Percentiles rank a stretch among this genome's conserved stretches.
These are phyloP conservation scores for Trachymyrmex septentrionalis DNA, from an alignment of 1,140 invertebrate species.

Conservation along the genomic window DNA sequence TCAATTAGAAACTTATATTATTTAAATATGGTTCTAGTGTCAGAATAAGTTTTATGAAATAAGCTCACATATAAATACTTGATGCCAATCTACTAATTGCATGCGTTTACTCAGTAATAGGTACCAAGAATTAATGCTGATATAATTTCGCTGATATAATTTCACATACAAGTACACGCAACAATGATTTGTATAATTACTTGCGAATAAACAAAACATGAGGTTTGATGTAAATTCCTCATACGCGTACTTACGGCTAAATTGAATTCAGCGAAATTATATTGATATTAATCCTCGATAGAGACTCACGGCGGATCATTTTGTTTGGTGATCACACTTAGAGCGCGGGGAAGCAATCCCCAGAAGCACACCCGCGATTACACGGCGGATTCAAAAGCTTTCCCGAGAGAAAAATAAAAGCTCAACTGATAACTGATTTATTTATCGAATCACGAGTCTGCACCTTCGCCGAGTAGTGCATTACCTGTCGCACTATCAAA, in stretches of 20 bases:
- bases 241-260: not conserved
- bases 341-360: not conserved
- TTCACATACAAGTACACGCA: not conserved
- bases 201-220: not conserved
- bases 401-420: not conserved
- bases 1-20: not conserved
- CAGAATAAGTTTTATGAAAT: constrained; percentile 1
- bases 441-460: constrained; percentile 10
- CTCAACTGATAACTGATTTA: not conserved
- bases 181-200: not conserved
- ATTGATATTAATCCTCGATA: not conserved
- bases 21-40: not conserved
- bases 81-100: not conserved
- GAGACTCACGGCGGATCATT: constrained; percentile 1
- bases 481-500: constrained; percentile 82
- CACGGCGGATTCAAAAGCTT: not conserved
- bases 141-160: constrained; percentile 5
- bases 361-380: constrained; percentile 23
- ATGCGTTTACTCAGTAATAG: not conserved
- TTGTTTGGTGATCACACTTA: constrained; percentile 13
- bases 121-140: not conserved
- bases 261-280: constrained; percentile 15
- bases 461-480: not conserved
- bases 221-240: not conserved
- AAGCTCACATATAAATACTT: not conserved